Evolutionary conservation across 2,797 vertebrate genomes (phyloP).

Genomic region (Alfaro cultratus): DNA sequence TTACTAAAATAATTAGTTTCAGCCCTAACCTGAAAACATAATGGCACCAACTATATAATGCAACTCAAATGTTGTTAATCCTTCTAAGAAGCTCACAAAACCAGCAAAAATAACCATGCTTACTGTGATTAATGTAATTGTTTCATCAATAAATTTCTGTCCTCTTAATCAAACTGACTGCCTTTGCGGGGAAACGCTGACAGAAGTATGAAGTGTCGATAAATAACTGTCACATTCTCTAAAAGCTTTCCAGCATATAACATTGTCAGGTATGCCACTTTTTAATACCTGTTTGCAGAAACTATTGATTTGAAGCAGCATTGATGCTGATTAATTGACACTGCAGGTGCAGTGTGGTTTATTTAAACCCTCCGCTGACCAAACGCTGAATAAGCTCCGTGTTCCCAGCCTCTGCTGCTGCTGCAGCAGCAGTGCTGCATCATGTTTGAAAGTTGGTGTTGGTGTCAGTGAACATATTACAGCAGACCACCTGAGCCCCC

Average conservation of each 20-base stretch:
- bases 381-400: not conserved
- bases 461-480: conserved; percentile 37
- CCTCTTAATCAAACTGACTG: not conserved
- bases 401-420: conserved; percentile 16
- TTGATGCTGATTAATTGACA: not conserved
- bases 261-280: not conserved
- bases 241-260: not conserved
- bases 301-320: not conserved
- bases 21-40: too few species aligned
- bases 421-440: conserved; percentile 66
- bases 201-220: not conserved
- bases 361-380: conserved; percentile 3
- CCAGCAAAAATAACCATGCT: not conserved
- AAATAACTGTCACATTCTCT: not conserved
- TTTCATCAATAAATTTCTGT: not conserved
- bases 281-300: not conserved
- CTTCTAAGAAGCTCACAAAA: not conserved
- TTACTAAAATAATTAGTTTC: too few species aligned
- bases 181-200: not conserved
- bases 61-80: not conserved
- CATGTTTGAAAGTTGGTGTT: conserved; percentile 45
- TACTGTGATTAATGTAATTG: too few species aligned
- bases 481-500: conserved; percentile 56
- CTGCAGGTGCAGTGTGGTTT: not conserved
- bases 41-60: too few species aligned